Percentiles rank a stretch among this genome's conserved stretches.
Conservation (phyloP, 2,797 vertebrate genomes). For the Paedocypris micromegethes region DNA sequence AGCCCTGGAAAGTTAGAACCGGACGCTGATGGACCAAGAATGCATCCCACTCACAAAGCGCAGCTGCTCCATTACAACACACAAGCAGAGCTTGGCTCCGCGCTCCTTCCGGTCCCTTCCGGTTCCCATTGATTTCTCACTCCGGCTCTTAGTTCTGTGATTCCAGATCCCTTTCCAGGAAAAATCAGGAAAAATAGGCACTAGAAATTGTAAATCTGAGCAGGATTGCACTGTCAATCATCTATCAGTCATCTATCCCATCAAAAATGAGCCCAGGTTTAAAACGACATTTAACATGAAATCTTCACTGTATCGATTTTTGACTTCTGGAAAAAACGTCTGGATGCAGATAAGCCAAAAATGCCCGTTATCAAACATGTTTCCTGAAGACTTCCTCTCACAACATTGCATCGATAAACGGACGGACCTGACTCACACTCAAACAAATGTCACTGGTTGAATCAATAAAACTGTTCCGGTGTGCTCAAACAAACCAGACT, state of each 20-base stretch:
- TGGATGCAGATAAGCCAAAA: too few relatives aligned
- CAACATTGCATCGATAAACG: not conserved
- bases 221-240: not conserved
- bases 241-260: too few relatives aligned
- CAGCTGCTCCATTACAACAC: constrained; percentile 42
- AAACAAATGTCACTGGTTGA: not conserved
- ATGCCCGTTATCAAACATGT: not conserved
- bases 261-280: too few relatives aligned
- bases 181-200: not conserved
- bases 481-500: not conserved
- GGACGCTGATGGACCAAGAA: constrained; percentile 28
- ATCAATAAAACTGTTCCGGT: not conserved
- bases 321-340: too few relatives aligned
- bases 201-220: not conserved
- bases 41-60: constrained; percentile 21
- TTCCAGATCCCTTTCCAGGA: not conserved
- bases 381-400: not conserved
- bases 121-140: constrained; percentile 12
- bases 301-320: too few relatives aligned
- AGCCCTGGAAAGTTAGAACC: constrained; percentile 30
- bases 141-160: not conserved
- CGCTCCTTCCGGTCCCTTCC: constrained; percentile 34
- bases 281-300: too few relatives aligned
- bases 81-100: constrained; percentile 30
- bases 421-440: not conserved